A percentile compares a stretch with the other conserved stretches of the same genome.
These are phyloP conservation scores for Siniperca undulata DNA, from an alignment of 2,797 vertebrate genomes.

Conservation along the genomic window DNA sequence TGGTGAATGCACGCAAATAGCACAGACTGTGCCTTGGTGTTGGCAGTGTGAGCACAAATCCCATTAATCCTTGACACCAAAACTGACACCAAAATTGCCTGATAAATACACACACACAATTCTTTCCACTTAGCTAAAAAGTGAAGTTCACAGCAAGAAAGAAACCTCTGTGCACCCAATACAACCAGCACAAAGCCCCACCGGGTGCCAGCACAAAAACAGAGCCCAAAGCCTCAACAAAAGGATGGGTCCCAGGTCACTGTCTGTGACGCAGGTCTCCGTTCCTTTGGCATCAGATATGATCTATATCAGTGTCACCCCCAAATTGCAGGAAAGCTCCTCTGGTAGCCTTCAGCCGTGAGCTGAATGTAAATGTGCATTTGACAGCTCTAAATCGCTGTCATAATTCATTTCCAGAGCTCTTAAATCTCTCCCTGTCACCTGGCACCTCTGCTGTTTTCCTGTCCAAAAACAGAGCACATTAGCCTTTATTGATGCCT, in stretches of 20 bases:
- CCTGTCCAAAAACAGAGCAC: slow-evolving; percentile 80
- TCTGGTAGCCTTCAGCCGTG: slow-evolving; percentile 69
- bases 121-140: slow-evolving; percentile 38
- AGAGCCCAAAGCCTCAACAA: slow-evolving; percentile 40
- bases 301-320: slow-evolving; percentile 79
- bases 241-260: slow-evolving; percentile 71
- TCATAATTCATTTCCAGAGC: slow-evolving; percentile 85
- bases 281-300: slow-evolving; percentile 75
- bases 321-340: slow-evolving; percentile 77
- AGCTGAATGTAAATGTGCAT: slow-evolving; percentile 83
- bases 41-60: slow-evolving; percentile 43
- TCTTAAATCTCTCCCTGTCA: slow-evolving; percentile 83
- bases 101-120: slow-evolving; percentile 31
- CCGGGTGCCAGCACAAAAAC: slow-evolving; percentile 33
- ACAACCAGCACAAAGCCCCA: slow-evolving; percentile 16
- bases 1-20: slow-evolving; percentile 39
- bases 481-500: slow-evolving; percentile 83
- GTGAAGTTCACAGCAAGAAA: slow-evolving; percentile 42
- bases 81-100: slow-evolving; percentile 43
- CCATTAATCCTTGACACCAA: slow-evolving; percentile 49
- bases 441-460: slow-evolving; percentile 77
- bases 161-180: slow-evolving; percentile 32
- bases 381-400: slow-evolving; percentile 86
- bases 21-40: slow-evolving; percentile 18
- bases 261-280: slow-evolving; percentile 58